Evolutionary conservation across 2,797 vertebrate genomes (phyloP), one percentile per base, ranked within the genome.

Genomic region (Gymnodraco acuticeps): DNA sequence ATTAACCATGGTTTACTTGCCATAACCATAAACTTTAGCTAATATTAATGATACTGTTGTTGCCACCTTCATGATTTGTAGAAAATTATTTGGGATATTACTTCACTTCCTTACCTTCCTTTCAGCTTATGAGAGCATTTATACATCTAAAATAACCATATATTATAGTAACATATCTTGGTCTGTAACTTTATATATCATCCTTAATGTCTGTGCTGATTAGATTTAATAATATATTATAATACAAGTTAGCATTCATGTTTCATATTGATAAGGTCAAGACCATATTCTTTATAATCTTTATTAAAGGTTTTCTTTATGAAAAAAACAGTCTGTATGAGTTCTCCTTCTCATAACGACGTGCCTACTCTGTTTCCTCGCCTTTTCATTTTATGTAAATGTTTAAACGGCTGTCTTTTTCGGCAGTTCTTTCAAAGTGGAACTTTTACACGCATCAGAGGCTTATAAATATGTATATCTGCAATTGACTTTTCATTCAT

Each of bases 401-500:
- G 64, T 78, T 82, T 67, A 43, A 80, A 69, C 73, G 54, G 54
- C 75, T 13, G 56, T 16, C 78, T 80, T 51, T 27, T 73, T 38
- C 33, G 7, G 33, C 33, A 38, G 8, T 79, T 65, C 69, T 64
- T 70, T 75, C 45, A 41, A 62, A 74, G 0, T 23, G 47, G 45
- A 83, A 78, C 71, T 78, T 83, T 78, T 12, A 72, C 12, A 52
- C 53, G 65, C 70, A 54, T 73, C 70, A 69, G 46, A 61, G 23
- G 45, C 53, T 59, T 41, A 78, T 83, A 75, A 56, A 77, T 81
- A 81, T 87, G 75, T 70, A 87, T 70, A 65, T 10, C 13, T 13
- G 55, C 59, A 63, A 70, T 70, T 74, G 19, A 46, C 53, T 78
- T 82, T 80, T 75, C 38, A 50, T 70, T 80, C 27, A 74, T 75